Conservation (phyloP, 2,113 vertebrate genomes). For the Peromyscus maniculatus region DNA sequence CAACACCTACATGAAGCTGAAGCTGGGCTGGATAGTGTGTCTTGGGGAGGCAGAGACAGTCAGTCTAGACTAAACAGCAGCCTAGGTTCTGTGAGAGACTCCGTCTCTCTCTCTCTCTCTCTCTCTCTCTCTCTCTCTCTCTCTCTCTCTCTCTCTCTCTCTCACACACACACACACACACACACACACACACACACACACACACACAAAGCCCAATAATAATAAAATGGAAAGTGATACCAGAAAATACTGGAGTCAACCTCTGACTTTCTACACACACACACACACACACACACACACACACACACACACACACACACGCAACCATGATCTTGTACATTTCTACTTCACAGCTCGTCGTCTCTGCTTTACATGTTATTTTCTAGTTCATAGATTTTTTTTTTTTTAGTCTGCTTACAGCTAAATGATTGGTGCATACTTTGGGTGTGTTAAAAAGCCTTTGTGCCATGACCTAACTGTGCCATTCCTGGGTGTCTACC, state of each 20-base stretch:
- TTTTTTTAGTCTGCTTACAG: background rate
- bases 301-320: background rate
- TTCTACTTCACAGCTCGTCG: background rate
- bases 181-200: no score
- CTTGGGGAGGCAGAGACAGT: background rate
- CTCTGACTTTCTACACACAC: background rate
- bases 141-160: no score
- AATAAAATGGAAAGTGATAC: background rate
- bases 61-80: background rate
- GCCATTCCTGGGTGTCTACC: background rate
- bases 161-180: no score
- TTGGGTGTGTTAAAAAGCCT: background rate
- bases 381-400: background rate
- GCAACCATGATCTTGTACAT: background rate
- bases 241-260: background rate
- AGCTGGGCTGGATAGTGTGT: background rate
- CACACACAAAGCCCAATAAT: background rate
- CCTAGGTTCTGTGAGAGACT: background rate
- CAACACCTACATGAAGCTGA: background rate
- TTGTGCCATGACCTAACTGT: background rate
- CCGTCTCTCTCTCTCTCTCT: no score
- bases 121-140: no score
- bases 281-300: background rate
- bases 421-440: background rate
- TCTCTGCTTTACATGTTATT: background rate